phyloP scores from a whole-genome alignment of 2,113 vertebrate genomes.

The Coregonus clupeaformis region DNA sequence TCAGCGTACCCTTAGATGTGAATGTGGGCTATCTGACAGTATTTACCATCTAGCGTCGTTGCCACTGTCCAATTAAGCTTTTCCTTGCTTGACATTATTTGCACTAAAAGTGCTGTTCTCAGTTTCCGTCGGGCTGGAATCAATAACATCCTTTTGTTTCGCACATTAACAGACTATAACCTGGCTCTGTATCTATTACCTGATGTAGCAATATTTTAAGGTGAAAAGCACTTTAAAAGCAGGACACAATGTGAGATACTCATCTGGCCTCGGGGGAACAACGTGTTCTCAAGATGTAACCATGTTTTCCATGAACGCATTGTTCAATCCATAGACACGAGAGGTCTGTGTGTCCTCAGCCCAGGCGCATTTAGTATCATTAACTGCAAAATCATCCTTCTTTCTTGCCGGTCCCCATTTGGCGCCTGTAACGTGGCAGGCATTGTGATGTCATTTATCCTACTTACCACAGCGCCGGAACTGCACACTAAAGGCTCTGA shows the following conservation, averaged over 20 bases:
- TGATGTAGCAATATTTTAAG: background rate
- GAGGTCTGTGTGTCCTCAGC: conserved; percentile 15
- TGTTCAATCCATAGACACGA: background rate
- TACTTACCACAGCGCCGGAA: conserved; percentile 35
- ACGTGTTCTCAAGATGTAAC: background rate
- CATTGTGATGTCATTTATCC: conserved; percentile 46
- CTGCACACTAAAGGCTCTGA: conserved; percentile 25
- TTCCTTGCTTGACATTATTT: background rate
- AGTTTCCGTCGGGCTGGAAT: background rate
- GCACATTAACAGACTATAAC: conserved; percentile 7
- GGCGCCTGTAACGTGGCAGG: conserved; percentile 17
- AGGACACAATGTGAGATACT: conserved; percentile 7
- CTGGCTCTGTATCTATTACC: conserved; percentile 11
- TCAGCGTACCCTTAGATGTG: background rate
- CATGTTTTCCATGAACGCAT: background rate
- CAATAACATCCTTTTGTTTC: conserved; percentile 4
- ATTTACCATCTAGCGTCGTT: conserved; percentile 4
- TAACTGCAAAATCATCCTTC: conserved; percentile 7
- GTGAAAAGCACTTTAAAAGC: conserved; percentile 7
- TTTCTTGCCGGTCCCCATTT: conserved; percentile 15
- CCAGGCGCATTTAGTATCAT: conserved; percentile 9
- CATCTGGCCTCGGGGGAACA: conserved; percentile 5
- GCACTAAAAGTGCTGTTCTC: conserved; percentile 8
- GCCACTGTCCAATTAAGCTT: conserved; percentile 7
- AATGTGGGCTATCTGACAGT: conserved; percentile 9